Evolutionary conservation across 2,888 invertebrate genomes (phyloP), one percentile per base, ranked within the genome.

Genomic region (Ecliptopera silaceata): DNA sequence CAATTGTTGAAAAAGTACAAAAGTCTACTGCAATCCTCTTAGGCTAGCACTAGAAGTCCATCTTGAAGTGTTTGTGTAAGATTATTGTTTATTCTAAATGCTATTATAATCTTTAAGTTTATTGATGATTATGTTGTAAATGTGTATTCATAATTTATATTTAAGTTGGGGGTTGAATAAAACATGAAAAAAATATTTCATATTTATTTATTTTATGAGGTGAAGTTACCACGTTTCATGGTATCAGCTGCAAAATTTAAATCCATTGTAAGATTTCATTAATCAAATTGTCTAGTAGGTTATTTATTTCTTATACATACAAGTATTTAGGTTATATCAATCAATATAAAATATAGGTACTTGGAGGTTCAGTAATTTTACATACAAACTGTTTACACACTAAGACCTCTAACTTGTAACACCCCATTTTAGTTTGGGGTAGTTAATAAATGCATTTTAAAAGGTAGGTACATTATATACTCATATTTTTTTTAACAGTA

Each of bases 1-100:
- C 63, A 74, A 6, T 63, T 71, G 1, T 70, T 91, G 41, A 79
- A 78, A 49, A 72, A 68, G 10, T 86, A 81, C 52, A 81, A 82
- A 58, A 66, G 56, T 60, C 64, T 63, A 29, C 46, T 66, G 18
- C 65, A 70, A 11, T 64, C 65, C 26, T 26, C 8, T 6, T 26
- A 22, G n/a, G 22, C 22, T 8, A 26, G 6, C 26, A 26, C 6
- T 26, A 6, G 1, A 1, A 26, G 26, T 26, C n/a, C n/a, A n/a
- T n/a, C n/a, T n/a, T n/a, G n/a, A n/a, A n/a, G n/a, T n/a, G n/a
- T n/a, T n/a, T 26, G 26, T 6, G 10, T 4, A 8, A 26, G 6
- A 6, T 26, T 8, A 8, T 26, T 8, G 26, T 26, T 26, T 26
- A 26, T 26, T 26, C 10, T 4, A 26, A 26, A 26, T 26, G 26